phyloP scores from a whole-genome alignment of 2,888 invertebrate species.

The Podabrus alpinus region DNA sequence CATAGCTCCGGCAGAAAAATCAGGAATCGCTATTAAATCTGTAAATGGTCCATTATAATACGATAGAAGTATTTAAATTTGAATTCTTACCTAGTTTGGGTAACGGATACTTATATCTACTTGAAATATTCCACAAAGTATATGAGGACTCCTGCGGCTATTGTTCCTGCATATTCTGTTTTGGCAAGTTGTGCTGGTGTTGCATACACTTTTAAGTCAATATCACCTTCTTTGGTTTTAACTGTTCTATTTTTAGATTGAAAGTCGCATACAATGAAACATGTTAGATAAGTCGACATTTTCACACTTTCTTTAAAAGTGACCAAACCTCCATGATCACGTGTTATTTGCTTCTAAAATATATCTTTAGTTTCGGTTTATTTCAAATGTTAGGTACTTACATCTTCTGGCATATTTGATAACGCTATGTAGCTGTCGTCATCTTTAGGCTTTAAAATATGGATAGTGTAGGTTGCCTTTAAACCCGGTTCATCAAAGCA shows the following conservation, averaged over 20 bases:
- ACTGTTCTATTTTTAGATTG: conserved; percentile 59
- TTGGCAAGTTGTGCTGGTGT: conserved; percentile 74
- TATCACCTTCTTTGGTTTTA: conserved; percentile 54
- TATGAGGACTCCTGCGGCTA: conserved; percentile 74
- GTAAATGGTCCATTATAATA: conserved; percentile 36
- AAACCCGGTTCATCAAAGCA: conserved; percentile 94
- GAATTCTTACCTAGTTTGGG: conserved; percentile 79
- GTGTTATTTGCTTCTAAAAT: conserved; percentile 29
- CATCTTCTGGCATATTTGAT: conserved; percentile 83
- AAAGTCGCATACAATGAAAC: conserved; percentile 93
- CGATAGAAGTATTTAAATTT: conserved; percentile 30
- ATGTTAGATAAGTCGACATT: conserved; percentile 95
- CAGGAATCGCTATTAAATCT: conserved; percentile 88
- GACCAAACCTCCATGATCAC: conserved; percentile 55
- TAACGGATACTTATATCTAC: conserved; percentile 83
- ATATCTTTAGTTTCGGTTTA: background rate
- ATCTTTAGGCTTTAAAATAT: conserved; percentile 71
- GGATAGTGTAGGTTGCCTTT: conserved; percentile 84
- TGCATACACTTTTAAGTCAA: conserved; percentile 75
- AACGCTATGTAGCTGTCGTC: conserved; percentile 69
- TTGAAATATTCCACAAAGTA: conserved; percentile 82
- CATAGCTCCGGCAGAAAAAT: conserved; percentile 92
- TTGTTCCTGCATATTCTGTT: conserved; percentile 74
- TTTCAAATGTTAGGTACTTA: conserved; percentile 51
- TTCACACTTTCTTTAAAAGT: conserved; percentile 79